phyloP scores from a whole-genome alignment of 1,140 invertebrate genomes.

The Drosophila parvula region DNA sequence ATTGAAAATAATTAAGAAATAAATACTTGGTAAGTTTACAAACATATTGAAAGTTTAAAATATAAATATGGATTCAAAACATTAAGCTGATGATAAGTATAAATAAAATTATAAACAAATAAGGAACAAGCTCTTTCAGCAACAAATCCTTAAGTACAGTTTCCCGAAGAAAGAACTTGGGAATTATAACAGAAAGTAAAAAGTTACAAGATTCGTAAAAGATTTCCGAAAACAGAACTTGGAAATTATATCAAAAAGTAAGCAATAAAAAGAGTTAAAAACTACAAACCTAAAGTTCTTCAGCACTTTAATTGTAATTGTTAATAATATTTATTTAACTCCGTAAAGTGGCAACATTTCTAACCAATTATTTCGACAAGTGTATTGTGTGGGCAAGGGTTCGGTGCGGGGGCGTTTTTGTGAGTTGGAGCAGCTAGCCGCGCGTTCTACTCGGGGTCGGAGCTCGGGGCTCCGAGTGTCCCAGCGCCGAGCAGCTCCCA shows the following conservation, averaged over 20 bases:
- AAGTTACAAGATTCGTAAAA: too few species aligned
- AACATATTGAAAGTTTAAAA: not conserved
- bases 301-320: not conserved
- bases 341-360: not conserved
- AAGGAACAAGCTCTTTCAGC: not conserved
- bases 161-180: not conserved
- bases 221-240: not conserved
- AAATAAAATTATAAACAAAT: not conserved
- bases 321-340: too few species aligned
- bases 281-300: not conserved
- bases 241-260: not conserved
- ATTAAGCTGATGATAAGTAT: not conserved
- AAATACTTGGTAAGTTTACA: not conserved
- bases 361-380: not conserved
- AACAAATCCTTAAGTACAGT: not conserved
- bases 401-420: constrained; percentile 29
- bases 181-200: not conserved
- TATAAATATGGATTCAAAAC: not conserved
- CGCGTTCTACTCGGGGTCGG: constrained; percentile 6
- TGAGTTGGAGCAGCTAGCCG: constrained; percentile 27
- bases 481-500: not conserved
- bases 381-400: constrained; percentile 12
- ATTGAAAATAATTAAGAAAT: not conserved
- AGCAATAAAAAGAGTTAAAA: not conserved
- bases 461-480: constrained; percentile 5